Percentiles rank a stretch among this genome's conserved stretches.
Evolutionary conservation across 2,113 vertebrate species (phyloP).

Genomic region (Brevimyrus niger): DNA sequence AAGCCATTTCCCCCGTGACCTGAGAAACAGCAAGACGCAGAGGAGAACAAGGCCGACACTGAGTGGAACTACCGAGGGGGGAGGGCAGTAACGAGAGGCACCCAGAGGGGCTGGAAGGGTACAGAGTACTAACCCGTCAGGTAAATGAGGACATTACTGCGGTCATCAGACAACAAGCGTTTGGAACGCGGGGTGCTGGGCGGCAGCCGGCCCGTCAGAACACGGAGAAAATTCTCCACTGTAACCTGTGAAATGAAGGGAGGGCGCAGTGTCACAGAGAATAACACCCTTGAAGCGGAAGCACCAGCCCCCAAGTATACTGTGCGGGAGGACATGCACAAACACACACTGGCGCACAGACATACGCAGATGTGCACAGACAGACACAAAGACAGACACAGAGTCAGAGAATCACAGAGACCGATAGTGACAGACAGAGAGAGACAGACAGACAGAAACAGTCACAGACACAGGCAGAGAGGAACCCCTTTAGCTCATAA

Average conservation of each 20-base stretch:
- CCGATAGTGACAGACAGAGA: not conserved
- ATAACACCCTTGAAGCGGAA: not conserved
- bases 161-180: constrained; percentile 90
- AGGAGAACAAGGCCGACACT: not conserved
- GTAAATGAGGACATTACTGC: constrained; percentile 97
- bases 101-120: constrained; percentile 12
- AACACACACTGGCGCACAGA: not conserved
- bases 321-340: not conserved
- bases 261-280: not conserved
- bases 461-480: not conserved
- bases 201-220: constrained; percentile 89
- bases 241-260: constrained; percentile 69
- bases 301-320: not conserved
- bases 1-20: constrained; percentile 97
- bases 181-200: constrained; percentile 89
- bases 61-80: not conserved
- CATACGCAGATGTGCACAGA: not conserved
- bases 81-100: not conserved
- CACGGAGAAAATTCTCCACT: constrained; percentile 91
- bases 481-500: not conserved
- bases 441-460: not conserved
- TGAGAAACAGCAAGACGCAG: constrained; percentile 34
- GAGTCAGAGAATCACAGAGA: not conserved
- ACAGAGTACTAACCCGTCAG: too few relatives aligned
- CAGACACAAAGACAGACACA: too few relatives aligned